Percentiles rank a stretch among this genome's conserved stretches.
Conservation (phyloP, 1,140 invertebrate species). For the Sycobia sp. region DNA sequence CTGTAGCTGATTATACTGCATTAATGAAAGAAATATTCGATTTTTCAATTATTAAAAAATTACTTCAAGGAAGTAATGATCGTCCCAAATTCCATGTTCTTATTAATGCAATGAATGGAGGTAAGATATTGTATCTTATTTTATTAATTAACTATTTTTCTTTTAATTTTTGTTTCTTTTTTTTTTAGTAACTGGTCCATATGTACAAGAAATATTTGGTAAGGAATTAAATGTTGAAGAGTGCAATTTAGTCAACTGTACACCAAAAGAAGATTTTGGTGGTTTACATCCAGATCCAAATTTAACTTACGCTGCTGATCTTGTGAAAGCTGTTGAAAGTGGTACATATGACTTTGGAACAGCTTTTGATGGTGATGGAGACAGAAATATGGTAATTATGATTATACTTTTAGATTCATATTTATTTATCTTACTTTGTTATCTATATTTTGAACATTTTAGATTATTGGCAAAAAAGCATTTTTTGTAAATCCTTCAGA, state of each 20-base stretch:
- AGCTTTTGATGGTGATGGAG: constrained; percentile 98
- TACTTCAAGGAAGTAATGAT: constrained; percentile 73
- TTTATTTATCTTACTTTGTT: not conserved
- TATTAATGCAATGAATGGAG: constrained; percentile 94
- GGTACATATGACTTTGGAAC: constrained; percentile 93
- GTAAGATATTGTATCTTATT: constrained; percentile 58
- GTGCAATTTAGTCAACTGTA: constrained; percentile 73
- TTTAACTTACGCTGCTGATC: constrained; percentile 90
- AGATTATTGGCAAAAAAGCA: constrained; percentile 93
- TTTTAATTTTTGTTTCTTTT: constrained; percentile 16
- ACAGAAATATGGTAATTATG: constrained; percentile 57
- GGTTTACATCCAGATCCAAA: constrained; percentile 98
- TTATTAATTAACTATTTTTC: not conserved
- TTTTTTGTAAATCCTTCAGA: constrained; percentile 99
- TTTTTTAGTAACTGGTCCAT: constrained; percentile 89
- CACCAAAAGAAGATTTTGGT: constrained; percentile 92
- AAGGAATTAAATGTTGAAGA: constrained; percentile 80
- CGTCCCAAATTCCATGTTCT: constrained; percentile 80
- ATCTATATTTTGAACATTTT: constrained; percentile 2
- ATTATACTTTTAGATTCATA: not conserved
- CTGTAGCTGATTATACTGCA: constrained; percentile 86
- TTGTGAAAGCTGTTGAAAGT: constrained; percentile 79
- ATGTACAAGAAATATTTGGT: constrained; percentile 87
- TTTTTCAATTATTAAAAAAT: constrained; percentile 79
- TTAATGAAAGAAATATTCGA: constrained; percentile 99